Evolutionary conservation across 2,113 vertebrate species (phyloP), one percentile per base, ranked within the genome.

Genomic region (Struthidea cinerea): DNA sequence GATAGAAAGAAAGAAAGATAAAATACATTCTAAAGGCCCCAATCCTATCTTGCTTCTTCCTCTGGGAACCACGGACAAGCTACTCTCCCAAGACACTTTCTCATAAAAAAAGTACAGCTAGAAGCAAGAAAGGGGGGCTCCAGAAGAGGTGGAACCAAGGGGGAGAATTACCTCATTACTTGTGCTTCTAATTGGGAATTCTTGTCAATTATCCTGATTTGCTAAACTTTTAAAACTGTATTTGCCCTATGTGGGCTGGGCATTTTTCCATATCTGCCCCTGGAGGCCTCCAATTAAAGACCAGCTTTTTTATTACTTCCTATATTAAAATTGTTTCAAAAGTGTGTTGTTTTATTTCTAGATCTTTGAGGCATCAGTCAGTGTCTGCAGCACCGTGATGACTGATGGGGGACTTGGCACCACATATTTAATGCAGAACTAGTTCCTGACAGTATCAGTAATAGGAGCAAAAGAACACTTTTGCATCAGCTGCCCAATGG

Each of bases 221-320:
- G 8, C 3, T 41, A 49, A 49, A 49, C 4, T 30, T 65, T 4
- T 7, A 57, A 41, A 26, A 75, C 16, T 24, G 24, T 20, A 41
- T 56, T 57, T 1, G 0, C 10, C 52, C 13, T 35, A 1, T 1
- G 0, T 49, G 70, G 42, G 20, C 42, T 57, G 70, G 16, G 16
- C 30, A 67, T 42, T 57, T 85, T 67, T 42, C 32, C 42, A 65
- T 17, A 35, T 24, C 35, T 57, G 16, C 5, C 35, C 20, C 42
- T 30, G 19, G 19, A 56, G 13, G 9, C 2, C 1, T 55, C 19
- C n/a, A 55, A 28, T 28, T 39, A 74, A 56, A 41, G 23, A 56
- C 1, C n/a, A 39, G 24, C 24, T 41, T 41, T 42, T 57, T 3
- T 7, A 21, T 26, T 26, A 11, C 9, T 75, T 35, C 13, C 24